Base-by-base conservation (phyloP, 1,140 invertebrate genomes). In the Drosophila rufa region DNA sequence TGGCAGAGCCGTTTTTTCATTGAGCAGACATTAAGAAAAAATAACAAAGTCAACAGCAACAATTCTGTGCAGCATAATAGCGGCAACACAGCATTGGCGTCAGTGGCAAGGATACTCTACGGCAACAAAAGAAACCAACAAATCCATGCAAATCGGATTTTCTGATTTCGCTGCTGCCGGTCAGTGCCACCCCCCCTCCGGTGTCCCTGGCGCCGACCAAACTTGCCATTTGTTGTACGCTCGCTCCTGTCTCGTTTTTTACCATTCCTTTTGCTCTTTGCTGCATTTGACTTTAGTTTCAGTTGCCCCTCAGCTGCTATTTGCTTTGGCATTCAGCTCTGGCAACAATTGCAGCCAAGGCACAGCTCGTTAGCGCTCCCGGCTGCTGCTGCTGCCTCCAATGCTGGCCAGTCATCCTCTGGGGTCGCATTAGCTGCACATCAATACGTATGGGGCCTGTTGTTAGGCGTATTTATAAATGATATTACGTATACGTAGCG, bases 101-200 rank as follows among this genome's bases (percentile, higher is more conserved):
- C 78, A 89, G 81, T 80, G 79, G 76, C 86, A 91, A 91, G 86
- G 71, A 90, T 89, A 79, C 82, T 79, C 79, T 67, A 67, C 67
- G 79, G 79, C 82, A 86, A 86, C 86, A 91, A 90, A 86, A 91
- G 86, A 85, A 90, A 79, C 86, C 85, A 91, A 91, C 85, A 90
- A 90, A 90, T 91, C 86, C 87, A 91, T 91, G 86, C 86, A 91
- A 91, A 91, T 91, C 86, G 86, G 86, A 91, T 91, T 91, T 90
- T 91, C 62, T 90, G 82, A 90, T 90, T 90, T 90, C 79, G 81
- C 69, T 85, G 80, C 65, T 70, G 53, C 55, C 50, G 19, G 40
- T 60, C 53, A 36, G 51, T 36, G 22, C 40, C 14, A 9, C 27
- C 30, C 25, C 56, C 33, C 22, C 30, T 42, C 59, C 33, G 56